A percentile compares a stretch with the other conserved stretches of the same genome.
Conservation (phyloP, 2,888 invertebrate genomes). For the Leptarthrus brevirostris region DNA sequence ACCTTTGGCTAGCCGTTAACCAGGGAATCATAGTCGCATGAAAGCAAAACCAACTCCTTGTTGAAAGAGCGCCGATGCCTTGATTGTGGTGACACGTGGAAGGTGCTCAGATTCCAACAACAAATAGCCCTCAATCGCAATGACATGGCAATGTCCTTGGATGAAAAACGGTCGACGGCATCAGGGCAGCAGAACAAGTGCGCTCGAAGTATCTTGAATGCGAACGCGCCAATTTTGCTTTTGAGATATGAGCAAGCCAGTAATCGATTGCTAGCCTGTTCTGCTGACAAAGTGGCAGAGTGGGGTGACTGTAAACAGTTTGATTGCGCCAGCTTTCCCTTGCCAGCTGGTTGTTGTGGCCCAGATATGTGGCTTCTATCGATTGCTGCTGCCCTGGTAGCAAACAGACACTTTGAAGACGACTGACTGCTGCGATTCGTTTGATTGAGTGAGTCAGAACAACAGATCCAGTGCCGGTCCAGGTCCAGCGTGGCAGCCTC, state of each 20-base stretch:
- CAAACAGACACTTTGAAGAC: conserved; percentile 60
- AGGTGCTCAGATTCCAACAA: conserved; percentile 7
- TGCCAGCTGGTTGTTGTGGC: neutral
- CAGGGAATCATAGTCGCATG: conserved; percentile 61
- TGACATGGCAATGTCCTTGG: conserved; percentile 67
- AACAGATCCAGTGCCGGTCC: conserved; percentile 1
- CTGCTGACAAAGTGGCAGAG: too few species aligned
- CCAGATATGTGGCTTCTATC: neutral
- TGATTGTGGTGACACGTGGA: neutral
- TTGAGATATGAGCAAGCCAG: conserved; percentile 18
- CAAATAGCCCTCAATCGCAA: conserved; percentile 38
- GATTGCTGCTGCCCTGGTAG: conserved; percentile 56
- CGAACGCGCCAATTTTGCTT: neutral
- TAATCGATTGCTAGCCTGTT: too few species aligned
- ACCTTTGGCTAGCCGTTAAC: conserved; percentile 67
- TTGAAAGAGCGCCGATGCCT: neutral
- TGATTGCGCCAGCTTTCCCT: neutral
- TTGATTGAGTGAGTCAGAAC: conserved; percentile 52
- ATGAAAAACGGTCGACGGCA: conserved; percentile 65
- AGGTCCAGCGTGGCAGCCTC: conserved; percentile 24
- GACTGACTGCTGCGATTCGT: conserved; percentile 55
- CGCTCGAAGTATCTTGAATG: conserved; percentile 8
- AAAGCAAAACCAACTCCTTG: neutral
- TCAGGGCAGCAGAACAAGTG: conserved; percentile 60
- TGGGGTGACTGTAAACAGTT: neutral